phyloP scores from a whole-genome alignment of 1,140 invertebrate species.

The Neotoxoptera formosana region DNA sequence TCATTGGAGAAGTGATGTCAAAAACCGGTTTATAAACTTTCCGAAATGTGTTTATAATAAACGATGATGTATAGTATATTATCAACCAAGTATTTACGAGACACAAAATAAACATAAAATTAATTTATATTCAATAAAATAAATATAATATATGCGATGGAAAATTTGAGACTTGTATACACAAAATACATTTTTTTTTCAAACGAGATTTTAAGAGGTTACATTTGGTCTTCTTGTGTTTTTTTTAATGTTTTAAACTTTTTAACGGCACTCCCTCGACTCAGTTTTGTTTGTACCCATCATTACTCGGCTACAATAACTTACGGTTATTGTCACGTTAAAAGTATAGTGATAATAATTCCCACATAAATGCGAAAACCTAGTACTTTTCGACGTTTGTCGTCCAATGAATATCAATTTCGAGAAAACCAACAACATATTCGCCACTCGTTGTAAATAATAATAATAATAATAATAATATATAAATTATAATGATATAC shows the following conservation, averaged over 20 bases:
- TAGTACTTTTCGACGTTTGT: neutral
- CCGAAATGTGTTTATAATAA: constrained; percentile 23
- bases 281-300: neutral
- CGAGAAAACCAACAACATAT: neutral
- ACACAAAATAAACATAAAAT: neutral
- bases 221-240: neutral
- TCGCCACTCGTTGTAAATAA: neutral
- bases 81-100: neutral
- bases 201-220: constrained; percentile 1
- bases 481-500: constrained; percentile 14
- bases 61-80: neutral
- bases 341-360: neutral
- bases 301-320: neutral
- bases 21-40: constrained; percentile 29
- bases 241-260: neutral
- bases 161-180: neutral
- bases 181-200: neutral
- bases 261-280: neutral
- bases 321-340: neutral
- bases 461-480: neutral
- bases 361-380: neutral
- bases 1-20: neutral
- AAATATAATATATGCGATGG: neutral
- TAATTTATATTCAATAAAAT: constrained; percentile 23
- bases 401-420: constrained; percentile 46